A percentile compares a stretch with the other conserved stretches of the same genome.
Evolutionary conservation across 2,113 vertebrate genomes (phyloP).

Genomic region (Tiliqua scincoides): DNA sequence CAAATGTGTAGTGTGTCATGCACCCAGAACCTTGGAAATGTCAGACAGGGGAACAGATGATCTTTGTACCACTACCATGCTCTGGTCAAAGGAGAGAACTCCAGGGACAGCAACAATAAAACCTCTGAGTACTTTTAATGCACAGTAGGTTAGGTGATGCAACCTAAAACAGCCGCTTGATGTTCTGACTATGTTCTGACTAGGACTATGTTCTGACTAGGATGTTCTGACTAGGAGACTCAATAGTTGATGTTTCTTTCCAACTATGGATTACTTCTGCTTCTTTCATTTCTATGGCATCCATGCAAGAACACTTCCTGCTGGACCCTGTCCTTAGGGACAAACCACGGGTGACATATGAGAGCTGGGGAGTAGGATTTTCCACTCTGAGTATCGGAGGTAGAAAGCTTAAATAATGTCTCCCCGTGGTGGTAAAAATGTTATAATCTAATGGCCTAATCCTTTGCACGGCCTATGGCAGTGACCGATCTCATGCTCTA

Average conservation of each 20-base stretch:
- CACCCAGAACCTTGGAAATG: background rate
- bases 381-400: background rate
- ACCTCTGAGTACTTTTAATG: no score
- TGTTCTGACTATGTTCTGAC: background rate
- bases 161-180: background rate
- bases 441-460: background rate
- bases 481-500: no score
- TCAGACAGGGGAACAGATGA: background rate
- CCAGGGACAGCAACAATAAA: background rate
- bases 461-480: no score
- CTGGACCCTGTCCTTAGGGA: no score
- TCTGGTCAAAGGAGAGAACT: background rate
- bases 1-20: background rate
- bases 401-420: background rate
- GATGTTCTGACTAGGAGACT: background rate
- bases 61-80: background rate
- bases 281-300: background rate
- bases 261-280: background rate
- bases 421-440: background rate
- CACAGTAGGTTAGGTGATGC: no score
- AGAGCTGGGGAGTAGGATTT: background rate
- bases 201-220: no score
- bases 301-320: background rate
- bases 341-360: no score
- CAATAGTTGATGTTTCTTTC: background rate